phyloP scores from a whole-genome alignment of 2,888 invertebrate species.

The Nycteola revayana region DNA sequence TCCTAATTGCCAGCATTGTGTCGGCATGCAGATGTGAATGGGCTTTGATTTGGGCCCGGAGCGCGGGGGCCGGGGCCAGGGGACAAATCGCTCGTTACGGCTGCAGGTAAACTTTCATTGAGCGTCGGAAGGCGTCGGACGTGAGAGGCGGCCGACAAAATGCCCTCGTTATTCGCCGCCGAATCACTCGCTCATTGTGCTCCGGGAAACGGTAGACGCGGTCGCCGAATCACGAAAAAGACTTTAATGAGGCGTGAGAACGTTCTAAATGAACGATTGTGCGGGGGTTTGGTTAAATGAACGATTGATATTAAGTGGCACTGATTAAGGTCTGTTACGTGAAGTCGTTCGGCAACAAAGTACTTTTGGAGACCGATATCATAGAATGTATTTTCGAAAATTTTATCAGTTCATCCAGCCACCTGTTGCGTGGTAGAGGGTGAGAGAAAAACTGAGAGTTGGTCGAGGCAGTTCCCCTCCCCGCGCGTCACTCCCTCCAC shows the following conservation, averaged over 20 bases:
- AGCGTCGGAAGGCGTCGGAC: constrained; percentile 82
- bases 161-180: constrained; percentile 82
- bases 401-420: constrained; percentile 53
- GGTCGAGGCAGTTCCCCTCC: constrained; percentile 35
- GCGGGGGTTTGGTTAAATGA: constrained; percentile 67
- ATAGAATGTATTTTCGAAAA: constrained; percentile 36
- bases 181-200: constrained; percentile 81
- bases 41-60: constrained; percentile 80
- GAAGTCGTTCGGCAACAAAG: constrained; percentile 34
- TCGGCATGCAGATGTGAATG: constrained; percentile 83
- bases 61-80: constrained; percentile 68
- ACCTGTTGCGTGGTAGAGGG: constrained; percentile 65
- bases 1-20: constrained; percentile 83
- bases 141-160: constrained; percentile 81
- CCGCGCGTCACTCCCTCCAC: constrained; percentile 23
- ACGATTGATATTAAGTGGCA: constrained; percentile 71
- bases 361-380: constrained; percentile 27
- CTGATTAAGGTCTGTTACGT: constrained; percentile 57
- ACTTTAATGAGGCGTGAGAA: constrained; percentile 82
- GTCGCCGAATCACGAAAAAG: constrained; percentile 78
- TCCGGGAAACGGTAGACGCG: constrained; percentile 81
- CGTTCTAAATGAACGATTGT: constrained; percentile 79
- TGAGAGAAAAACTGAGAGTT: constrained; percentile 65
- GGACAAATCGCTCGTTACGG: constrained; percentile 83
- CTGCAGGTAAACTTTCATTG: constrained; percentile 83